phyloP scores from a whole-genome alignment of 2,113 vertebrate species.

The Varanus komodoensis region DNA sequence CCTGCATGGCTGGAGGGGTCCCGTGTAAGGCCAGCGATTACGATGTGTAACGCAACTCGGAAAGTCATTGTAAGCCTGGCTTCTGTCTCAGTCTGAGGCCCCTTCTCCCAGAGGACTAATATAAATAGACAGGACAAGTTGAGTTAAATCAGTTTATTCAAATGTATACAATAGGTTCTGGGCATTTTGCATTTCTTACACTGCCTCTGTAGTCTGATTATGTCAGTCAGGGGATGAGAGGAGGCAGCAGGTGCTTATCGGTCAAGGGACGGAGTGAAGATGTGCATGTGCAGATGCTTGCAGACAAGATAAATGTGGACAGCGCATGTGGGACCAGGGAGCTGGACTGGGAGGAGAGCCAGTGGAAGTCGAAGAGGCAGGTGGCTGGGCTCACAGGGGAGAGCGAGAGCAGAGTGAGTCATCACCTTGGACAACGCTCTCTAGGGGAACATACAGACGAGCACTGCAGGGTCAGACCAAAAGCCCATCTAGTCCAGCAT shows the following conservation, averaged over 20 bases:
- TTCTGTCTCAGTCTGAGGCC: constrained; percentile 18
- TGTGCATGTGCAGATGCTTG: background rate
- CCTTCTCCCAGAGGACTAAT: background rate
- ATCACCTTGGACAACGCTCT: background rate
- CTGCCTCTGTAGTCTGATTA: background rate
- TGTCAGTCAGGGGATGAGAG: constrained; percentile 7
- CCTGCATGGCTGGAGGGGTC: background rate
- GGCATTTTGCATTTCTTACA: constrained; percentile 7
- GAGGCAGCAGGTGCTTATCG: background rate
- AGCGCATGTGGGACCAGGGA: background rate
- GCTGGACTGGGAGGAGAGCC: background rate
- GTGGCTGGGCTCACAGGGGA: background rate
- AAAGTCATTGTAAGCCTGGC: constrained; percentile 10
- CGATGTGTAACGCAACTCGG: background rate
- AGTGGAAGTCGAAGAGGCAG: background rate
- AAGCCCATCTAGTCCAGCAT: background rate
- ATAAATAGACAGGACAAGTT: constrained; percentile 31
- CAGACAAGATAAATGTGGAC: background rate
- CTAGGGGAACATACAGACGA: background rate
- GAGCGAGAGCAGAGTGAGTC: background rate
- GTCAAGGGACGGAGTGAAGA: background rate
- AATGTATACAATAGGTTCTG: constrained; percentile 34
- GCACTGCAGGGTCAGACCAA: background rate
- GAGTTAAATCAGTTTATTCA: constrained; percentile 25
- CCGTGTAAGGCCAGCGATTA: background rate